Evolutionary conservation across 2,888 invertebrate genomes (phyloP).

Genomic region (Mycogona germanica): DNA sequence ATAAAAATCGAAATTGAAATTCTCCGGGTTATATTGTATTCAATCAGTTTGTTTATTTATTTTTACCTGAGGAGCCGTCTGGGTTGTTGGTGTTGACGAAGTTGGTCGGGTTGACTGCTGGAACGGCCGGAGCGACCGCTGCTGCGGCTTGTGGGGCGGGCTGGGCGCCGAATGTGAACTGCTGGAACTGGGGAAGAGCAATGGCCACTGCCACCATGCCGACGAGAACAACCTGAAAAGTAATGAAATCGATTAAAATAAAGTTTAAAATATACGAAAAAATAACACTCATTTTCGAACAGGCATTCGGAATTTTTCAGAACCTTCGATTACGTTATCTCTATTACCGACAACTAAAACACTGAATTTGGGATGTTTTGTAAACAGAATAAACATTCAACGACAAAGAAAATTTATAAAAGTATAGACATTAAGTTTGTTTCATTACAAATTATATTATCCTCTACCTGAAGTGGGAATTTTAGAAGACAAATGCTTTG

Average conservation of each 20-base stretch:
- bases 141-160: neutral
- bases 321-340: neutral
- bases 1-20: too few relatives aligned
- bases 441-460: too few relatives aligned
- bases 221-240: constrained; percentile 7
- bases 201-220: neutral
- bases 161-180: neutral
- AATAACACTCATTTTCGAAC: neutral
- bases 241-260: neutral
- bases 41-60: too few relatives aligned
- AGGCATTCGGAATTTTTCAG: neutral
- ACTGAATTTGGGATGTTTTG: too few relatives aligned
- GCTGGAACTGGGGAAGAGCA: constrained; percentile 5
- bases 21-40: too few relatives aligned
- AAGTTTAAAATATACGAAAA: neutral
- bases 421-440: too few relatives aligned
- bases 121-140: neutral
- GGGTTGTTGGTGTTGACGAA: constrained; percentile 1
- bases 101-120: constrained; percentile 8
- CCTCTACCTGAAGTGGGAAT: too few relatives aligned
- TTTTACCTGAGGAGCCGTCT: constrained; percentile 11
- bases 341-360: neutral
- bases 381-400: too few relatives aligned
- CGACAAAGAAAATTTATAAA: neutral
- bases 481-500: too few relatives aligned